Evolutionary conservation across 2,888 invertebrate genomes (phyloP).

Genomic region (Mesorhabditis sp.): DNA sequence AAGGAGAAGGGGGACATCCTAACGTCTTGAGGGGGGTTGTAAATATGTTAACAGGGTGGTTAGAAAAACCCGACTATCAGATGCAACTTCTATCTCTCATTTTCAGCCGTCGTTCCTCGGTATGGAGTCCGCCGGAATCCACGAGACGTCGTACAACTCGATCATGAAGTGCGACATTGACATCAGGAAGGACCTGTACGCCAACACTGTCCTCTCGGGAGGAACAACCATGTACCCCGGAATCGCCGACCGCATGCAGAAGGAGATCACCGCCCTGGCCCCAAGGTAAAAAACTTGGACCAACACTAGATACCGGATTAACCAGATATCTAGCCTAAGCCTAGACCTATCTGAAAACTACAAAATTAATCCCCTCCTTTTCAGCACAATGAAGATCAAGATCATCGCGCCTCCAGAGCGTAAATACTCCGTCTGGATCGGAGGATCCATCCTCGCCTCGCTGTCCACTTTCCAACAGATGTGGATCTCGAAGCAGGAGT

Average conservation of each 20-base stretch:
- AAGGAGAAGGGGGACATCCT: too few relatives aligned
- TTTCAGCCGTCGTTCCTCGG: slow-evolving; percentile 76
- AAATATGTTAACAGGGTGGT: too few relatives aligned
- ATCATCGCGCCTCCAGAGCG: slow-evolving; percentile 72
- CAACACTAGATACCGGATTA: background rate
- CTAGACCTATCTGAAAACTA: too few relatives aligned
- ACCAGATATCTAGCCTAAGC: background rate
- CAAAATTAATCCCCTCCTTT: slow-evolving; percentile 7
- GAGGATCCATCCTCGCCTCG: slow-evolving; percentile 90
- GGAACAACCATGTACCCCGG: slow-evolving; percentile 84
- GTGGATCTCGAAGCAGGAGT: slow-evolving; percentile 73
- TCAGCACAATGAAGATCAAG: slow-evolving; percentile 67
- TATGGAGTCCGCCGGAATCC: slow-evolving; percentile 59
- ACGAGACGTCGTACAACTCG: slow-evolving; percentile 76
- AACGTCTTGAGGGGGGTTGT: too few relatives aligned
- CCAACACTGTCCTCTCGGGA: slow-evolving; percentile 62
- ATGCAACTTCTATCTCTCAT: background rate
- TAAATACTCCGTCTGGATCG: slow-evolving; percentile 97
- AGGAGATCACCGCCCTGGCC: slow-evolving; percentile 66
- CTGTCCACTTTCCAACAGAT: slow-evolving; percentile 84
- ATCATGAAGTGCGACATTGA: slow-evolving; percentile 91
- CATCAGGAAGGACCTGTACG: slow-evolving; percentile 85
- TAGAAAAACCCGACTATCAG: background rate
- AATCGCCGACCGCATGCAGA: slow-evolving; percentile 95
- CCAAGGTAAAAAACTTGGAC: slow-evolving; percentile 68